Evolutionary conservation across 2,797 vertebrate genomes (phyloP), one percentile per base, ranked within the genome.

Genomic region (Spinibarbus caldwelli): DNA sequence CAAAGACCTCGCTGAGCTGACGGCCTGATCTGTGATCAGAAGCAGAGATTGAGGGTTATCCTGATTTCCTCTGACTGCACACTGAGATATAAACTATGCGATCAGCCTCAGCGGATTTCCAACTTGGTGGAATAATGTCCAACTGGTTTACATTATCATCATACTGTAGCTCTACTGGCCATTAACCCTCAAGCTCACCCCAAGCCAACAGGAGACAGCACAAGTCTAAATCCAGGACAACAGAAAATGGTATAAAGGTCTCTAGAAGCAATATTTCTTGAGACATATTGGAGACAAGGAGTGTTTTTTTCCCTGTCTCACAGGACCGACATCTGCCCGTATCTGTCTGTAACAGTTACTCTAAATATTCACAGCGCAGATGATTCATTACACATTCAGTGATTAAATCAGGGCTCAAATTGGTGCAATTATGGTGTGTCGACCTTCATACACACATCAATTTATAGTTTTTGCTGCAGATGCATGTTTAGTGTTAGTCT

Each of bases 1-100:
- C 97, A 86, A 99, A 99, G 81, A 99, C 98, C 90, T 99, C 98
- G 86, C 98, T 99, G 36, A 99, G 95, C 91, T 99, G 98, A 81
- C 98, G 95, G 86, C 96, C 96, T 59, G 96, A 96, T 91, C 98
- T 99, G 93, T 87, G 90, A 91, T 89, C 88, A 91, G 87, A 83
- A 52, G 84, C 26, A 85, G 47, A 64, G 14, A 87, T 38, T 29
- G 66, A n/a, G 64, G 57, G 23, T 90, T 82, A 83, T 31, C 11
- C 57, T 59, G 43, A 31, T 49, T 67, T 76, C 54, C 64, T 59
- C 34, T 34, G 45, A 10, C 49, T 45, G 5, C 54, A 75, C 3
- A 57, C 41, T 76, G 78, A 71, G 57, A 57, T 2, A 31, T 45
- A 59, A 57, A 76, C 52, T 59, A 38, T 34, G 26, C 5, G 26